Conservation (phyloP, 2,113 vertebrate genomes). For the Gnathonemus echidnorhynchus region DNA sequence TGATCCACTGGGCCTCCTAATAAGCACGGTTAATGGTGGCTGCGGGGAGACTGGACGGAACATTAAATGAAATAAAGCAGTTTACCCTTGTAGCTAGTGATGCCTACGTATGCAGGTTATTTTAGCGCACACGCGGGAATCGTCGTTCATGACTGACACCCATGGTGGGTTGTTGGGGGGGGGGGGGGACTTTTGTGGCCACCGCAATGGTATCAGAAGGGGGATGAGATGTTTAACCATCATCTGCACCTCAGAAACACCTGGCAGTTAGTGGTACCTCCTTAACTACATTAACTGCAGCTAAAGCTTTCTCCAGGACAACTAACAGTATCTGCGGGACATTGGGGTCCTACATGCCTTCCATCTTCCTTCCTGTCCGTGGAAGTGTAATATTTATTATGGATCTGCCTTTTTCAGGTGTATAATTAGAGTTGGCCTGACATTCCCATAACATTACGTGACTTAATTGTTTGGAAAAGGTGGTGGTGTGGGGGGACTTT, state of each 20-base stretch:
- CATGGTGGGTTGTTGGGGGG: background rate
- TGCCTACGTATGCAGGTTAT: constrained; percentile 12
- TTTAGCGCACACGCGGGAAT: constrained; percentile 3
- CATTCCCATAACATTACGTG: background rate
- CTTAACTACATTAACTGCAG: background rate
- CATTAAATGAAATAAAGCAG: background rate
- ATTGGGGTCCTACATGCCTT: background rate
- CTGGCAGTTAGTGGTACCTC: background rate
- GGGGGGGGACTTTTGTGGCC: background rate
- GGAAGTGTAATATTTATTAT: background rate
- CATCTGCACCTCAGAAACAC: background rate
- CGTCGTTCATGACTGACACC: background rate
- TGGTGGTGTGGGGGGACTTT: background rate
- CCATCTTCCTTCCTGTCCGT: background rate
- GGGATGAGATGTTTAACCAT: background rate
- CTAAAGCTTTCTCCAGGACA: background rate
- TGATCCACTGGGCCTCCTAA: background rate
- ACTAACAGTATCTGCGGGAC: background rate
- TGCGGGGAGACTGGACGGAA: too few species aligned
- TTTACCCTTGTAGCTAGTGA: background rate
- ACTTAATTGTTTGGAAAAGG: background rate
- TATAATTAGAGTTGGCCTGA: background rate
- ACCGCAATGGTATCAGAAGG: background rate
- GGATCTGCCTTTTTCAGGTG: background rate
- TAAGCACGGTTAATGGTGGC: background rate